Conservation (phyloP, 2,797 vertebrate species). For the Champsocephalus esox region DNA sequence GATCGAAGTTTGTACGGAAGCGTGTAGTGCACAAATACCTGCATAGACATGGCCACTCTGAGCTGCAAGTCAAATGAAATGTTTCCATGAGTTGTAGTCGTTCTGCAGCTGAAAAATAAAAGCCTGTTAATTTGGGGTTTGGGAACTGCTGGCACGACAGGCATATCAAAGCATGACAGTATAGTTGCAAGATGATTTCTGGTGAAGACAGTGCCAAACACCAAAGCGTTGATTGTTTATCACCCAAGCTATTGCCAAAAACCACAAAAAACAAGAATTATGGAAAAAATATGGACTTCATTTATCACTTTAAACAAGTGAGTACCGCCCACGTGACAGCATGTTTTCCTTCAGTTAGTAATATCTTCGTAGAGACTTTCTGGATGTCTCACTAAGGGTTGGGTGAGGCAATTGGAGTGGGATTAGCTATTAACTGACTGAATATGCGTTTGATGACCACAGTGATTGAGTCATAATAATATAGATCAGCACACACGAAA, state of each 20-base stretch:
- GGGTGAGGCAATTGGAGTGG: conserved; percentile 13
- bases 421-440: conserved; percentile 28
- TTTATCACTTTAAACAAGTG: conserved; percentile 63
- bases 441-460: conserved; percentile 17
- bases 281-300: conserved; percentile 61
- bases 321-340: conserved; percentile 62
- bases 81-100: conserved; percentile 1
- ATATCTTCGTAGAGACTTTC: conserved; percentile 19
- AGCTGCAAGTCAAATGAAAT: neutral
- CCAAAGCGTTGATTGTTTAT: conserved; percentile 59
- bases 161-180: conserved; percentile 60
- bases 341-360: conserved; percentile 50
- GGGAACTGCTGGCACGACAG: conserved; percentile 40
- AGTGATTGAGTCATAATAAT: conserved; percentile 15
- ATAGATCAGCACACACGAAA: conserved; percentile 5
- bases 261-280: conserved; percentile 57
- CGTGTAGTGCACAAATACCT: neutral
- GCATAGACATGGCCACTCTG: neutral
- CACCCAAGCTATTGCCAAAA: conserved; percentile 59
- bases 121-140: conserved; percentile 37
- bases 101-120: conserved; percentile 28
- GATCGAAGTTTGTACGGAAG: neutral
- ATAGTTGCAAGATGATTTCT: conserved; percentile 60
- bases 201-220: conserved; percentile 49
- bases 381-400: conserved; percentile 27